Percentiles rank a stretch among this genome's conserved stretches.
These are phyloP conservation scores for Spea multiplicata DNA, from an alignment of 2,113 vertebrate genomes.

Conservation along the genomic window DNA sequence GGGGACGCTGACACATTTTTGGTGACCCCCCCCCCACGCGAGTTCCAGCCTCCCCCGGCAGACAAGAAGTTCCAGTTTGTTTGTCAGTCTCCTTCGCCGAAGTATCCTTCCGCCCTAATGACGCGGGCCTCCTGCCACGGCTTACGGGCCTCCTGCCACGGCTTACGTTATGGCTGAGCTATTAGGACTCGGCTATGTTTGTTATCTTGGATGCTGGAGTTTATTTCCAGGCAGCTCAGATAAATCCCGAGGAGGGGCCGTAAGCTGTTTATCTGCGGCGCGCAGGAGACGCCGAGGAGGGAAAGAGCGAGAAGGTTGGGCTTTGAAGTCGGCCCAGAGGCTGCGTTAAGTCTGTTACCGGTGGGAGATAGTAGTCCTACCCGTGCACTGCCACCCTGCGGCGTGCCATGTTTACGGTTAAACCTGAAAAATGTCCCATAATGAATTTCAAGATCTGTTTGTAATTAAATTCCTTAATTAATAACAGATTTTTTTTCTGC, in stretches of 20 bases:
- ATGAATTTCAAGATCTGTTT: not conserved
- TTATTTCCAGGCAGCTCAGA: slow-evolving; percentile 53
- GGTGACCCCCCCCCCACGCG: not conserved
- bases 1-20: no score
- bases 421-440: not conserved
- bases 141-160: slow-evolving; percentile 3
- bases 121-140: slow-evolving; percentile 8
- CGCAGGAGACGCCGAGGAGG: slow-evolving; percentile 49
- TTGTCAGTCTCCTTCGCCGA: not conserved
- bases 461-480: not conserved
- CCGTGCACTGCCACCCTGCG: not conserved
- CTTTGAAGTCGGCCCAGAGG: slow-evolving; percentile 54
- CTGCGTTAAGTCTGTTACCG: slow-evolving; percentile 16
- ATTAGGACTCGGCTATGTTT: not conserved
- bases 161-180: not conserved
- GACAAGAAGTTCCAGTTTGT: slow-evolving; percentile 1
- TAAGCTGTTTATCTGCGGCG: slow-evolving; percentile 62
- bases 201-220: slow-evolving; percentile 24
- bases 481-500: not conserved
- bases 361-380: not conserved
- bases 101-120: slow-evolving; percentile 7
- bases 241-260: slow-evolving; percentile 54
- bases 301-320: not conserved
- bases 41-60: not conserved
- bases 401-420: not conserved